A percentile compares a stretch with the other conserved stretches of the same genome.
Conservation (phyloP, 2,113 vertebrate genomes). For the Hydrochoerus hydrochaeris region DNA sequence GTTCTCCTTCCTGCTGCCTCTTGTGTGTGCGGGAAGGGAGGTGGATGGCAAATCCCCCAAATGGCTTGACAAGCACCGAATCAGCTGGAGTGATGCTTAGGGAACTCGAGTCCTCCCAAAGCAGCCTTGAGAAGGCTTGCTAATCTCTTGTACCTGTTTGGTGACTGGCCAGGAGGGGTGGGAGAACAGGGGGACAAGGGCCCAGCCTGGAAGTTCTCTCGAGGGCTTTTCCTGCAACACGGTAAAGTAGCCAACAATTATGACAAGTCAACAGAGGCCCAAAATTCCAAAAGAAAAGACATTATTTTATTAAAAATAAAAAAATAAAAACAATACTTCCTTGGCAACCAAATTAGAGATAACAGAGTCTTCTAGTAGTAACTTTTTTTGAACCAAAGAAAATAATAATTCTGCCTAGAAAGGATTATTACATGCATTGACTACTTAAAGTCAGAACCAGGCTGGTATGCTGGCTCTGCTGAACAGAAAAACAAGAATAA, state of each 20-base stretch:
- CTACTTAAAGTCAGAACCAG: neutral
- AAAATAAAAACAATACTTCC: neutral
- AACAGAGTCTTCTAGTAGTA: neutral
- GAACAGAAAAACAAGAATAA: neutral
- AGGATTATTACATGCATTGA: neutral
- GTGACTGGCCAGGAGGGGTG: slow-evolving; percentile 89
- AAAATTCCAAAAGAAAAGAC: neutral
- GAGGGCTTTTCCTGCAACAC: slow-evolving; percentile 89
- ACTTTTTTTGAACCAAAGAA: neutral
- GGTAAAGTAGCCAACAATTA: slow-evolving; percentile 69
- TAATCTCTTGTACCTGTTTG: slow-evolving; percentile 91
- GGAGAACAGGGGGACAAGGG: slow-evolving; percentile 87
- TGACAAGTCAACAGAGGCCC: neutral
- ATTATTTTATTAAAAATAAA: neutral
- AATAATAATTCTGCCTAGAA: neutral
- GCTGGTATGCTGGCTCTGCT: neutral
- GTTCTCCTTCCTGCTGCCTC: neutral
- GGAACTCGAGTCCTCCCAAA: neutral
- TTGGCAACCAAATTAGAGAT: neutral
- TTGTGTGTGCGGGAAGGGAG: neutral
- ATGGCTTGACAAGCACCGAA: neutral
- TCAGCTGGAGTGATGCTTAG: neutral
- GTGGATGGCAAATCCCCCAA: neutral
- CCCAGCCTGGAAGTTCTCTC: slow-evolving; percentile 87
- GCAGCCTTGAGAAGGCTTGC: slow-evolving; percentile 48